Evolutionary conservation across 2,797 vertebrate species (phyloP), one percentile per base, ranked within the genome.

Genomic region (Artibeus lituratus): DNA sequence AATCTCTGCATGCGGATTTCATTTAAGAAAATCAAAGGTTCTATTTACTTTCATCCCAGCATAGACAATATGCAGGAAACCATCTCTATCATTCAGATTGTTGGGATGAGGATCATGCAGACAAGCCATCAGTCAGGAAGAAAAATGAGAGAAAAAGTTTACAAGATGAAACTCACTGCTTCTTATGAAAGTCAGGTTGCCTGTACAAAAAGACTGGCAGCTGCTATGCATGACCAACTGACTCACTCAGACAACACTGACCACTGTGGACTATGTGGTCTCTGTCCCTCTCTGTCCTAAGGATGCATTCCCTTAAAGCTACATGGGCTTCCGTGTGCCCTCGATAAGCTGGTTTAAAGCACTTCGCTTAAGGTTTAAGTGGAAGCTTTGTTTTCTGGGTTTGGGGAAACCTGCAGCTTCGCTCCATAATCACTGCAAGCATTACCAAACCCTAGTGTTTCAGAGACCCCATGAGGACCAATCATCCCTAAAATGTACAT

Each of bases 281-380:
- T 95, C 87, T 96, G 88, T 65, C 89, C 62, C 74, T 87, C 55
- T 95, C 78, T 96, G 85, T 51, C 78, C 81, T 62, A n/a, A 69
- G 42, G 77, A 91, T 77, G 97, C 97, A 94, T 44, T 39, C 81
- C 87, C 87, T 94, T 96, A 90, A 73, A 96, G 53, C 84, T 85
- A 95, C 90, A 49, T 77, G 85, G 90, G 72, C 89, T 94, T 94
- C 86, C 94, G 0, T 0, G 76, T 95, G 94, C 74, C 72, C 96
- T 90, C 59, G 96, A 96, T 77, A 84, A 78, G 51, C 47, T 93
- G 15, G 90, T 53, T 80, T 94, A 96, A 96, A 95, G 84, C 87
- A 82, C 74, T 94, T 98, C 94, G 97, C 94, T 95, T 95, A 96
- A 97, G 85, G 77, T 59, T 94, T 73, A 93, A 97, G 97, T 95